Evolutionary conservation across 2,797 vertebrate species (phyloP).

Genomic region (Sebastes goodei): DNA sequence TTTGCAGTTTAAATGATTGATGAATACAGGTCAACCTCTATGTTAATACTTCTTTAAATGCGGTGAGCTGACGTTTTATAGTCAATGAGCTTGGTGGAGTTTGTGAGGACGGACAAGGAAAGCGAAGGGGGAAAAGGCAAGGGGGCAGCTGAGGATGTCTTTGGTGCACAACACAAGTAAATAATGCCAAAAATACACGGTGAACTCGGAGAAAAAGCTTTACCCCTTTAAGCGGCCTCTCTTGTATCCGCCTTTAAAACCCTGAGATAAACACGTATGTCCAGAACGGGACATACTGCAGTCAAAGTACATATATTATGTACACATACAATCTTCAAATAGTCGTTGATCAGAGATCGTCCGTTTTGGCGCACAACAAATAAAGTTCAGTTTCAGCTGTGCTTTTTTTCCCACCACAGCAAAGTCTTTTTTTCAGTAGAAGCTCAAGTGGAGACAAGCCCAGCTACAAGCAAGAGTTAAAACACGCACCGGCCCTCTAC

Average conservation of each 20-base stretch:
- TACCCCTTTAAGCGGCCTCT: slow-evolving; percentile 30
- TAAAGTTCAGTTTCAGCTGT: slow-evolving; percentile 29
- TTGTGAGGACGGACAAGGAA: slow-evolving; percentile 6
- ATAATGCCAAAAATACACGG: slow-evolving; percentile 46
- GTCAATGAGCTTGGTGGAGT: slow-evolving; percentile 9
- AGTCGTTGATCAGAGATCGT: slow-evolving; percentile 40
- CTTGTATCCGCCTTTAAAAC: slow-evolving; percentile 81
- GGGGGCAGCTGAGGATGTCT: slow-evolving; percentile 64
- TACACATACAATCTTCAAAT: slow-evolving; percentile 74
- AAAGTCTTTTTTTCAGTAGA: slow-evolving; percentile 39
- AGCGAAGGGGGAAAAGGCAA: slow-evolving; percentile 35
- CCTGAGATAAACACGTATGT: slow-evolving; percentile 90
- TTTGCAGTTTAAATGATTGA: neutral
- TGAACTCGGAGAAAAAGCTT: slow-evolving; percentile 33
- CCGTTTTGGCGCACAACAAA: slow-evolving; percentile 36
- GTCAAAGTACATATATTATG: slow-evolving; percentile 66
- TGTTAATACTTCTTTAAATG: neutral
- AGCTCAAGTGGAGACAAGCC: slow-evolving; percentile 21
- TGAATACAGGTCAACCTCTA: neutral
- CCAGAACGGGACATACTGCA: slow-evolving; percentile 75
- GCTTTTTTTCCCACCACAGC: slow-evolving; percentile 18
- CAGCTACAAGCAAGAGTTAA: slow-evolving; percentile 25
- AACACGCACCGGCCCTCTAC: slow-evolving; percentile 6
- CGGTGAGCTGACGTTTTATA: neutral
- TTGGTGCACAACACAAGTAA: slow-evolving; percentile 67